Conservation (phyloP, 2,113 vertebrate species). For the Eidolon helvum region DNA sequence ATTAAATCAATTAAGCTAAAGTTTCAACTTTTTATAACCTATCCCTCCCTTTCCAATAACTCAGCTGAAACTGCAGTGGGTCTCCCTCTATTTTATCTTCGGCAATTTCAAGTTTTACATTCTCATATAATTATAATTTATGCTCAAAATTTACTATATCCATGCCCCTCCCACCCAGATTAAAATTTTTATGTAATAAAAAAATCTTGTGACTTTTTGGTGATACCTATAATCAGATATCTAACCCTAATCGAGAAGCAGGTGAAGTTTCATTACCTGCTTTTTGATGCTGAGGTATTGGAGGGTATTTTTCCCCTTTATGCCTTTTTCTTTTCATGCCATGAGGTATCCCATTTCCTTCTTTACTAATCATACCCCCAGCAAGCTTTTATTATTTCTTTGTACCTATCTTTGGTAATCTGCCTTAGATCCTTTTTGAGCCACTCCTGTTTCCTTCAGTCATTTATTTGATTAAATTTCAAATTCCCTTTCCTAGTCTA, state of each 20-base stretch:
- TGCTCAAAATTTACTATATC: neutral
- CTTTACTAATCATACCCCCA: neutral
- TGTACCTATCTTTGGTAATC: conserved; percentile 41
- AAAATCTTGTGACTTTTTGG: neutral
- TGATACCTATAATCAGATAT: neutral
- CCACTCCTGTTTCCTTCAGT: neutral
- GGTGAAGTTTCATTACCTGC: neutral
- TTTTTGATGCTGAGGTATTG: neutral
- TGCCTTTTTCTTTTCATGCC: conserved; percentile 10
- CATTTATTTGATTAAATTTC: conserved; percentile 42
- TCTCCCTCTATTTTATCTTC: neutral
- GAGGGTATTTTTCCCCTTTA: neutral
- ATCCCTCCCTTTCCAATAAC: neutral
- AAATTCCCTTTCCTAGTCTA: neutral
- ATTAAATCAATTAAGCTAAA: neutral
- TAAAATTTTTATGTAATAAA: conserved; percentile 6
- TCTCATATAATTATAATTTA: neutral
- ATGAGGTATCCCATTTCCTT: conserved; percentile 48
- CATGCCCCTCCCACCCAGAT: neutral
- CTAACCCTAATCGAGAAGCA: neutral
- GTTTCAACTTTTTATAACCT: conserved; percentile 30
- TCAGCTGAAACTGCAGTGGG: neutral
- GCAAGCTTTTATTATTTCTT: conserved; percentile 48
- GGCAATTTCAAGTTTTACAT: conserved; percentile 8
- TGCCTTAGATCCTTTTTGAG: conserved; percentile 15